A percentile compares a stretch with the other conserved stretches of the same genome.
Conservation (phyloP, 2,797 vertebrate genomes). For the Eulemur mongoz region DNA sequence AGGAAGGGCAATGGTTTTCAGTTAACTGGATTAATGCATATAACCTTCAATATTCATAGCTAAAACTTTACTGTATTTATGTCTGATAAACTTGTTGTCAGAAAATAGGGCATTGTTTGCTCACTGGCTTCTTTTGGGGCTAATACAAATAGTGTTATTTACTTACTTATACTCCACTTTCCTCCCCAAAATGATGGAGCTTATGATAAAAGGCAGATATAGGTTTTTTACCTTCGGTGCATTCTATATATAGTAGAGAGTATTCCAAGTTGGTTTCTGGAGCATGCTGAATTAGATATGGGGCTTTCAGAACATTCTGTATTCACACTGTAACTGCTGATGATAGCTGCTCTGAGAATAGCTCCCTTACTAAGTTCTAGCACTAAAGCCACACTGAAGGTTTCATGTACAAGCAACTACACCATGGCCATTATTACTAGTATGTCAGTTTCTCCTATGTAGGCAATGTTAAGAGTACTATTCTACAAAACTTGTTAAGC, state of each 20-base stretch:
- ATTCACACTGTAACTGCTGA: not conserved
- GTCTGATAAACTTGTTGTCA: not conserved
- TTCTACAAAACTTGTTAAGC: conserved; percentile 14
- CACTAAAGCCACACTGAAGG: not conserved
- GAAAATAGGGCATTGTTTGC: not conserved
- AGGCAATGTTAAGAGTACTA: not conserved
- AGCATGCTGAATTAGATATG: not conserved
- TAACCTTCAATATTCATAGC: not conserved
- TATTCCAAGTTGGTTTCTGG: not conserved
- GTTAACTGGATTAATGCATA: not conserved
- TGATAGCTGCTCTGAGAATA: not conserved
- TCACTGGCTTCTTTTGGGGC: not conserved
- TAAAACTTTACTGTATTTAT: not conserved
- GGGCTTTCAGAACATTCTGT: not conserved
- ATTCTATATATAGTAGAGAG: not conserved
- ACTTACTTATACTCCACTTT: not conserved
- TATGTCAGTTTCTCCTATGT: not conserved
- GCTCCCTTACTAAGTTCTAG: not conserved
- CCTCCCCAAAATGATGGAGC: not conserved
- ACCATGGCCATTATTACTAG: not conserved
- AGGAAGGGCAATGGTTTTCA: not conserved
- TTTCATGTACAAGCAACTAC: not conserved
- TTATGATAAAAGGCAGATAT: not conserved
- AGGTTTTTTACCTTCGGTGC: not conserved
- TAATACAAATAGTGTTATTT: not conserved